Evolutionary conservation across 2,113 vertebrate genomes (phyloP).

Genomic region (Platysteira castanea): DNA sequence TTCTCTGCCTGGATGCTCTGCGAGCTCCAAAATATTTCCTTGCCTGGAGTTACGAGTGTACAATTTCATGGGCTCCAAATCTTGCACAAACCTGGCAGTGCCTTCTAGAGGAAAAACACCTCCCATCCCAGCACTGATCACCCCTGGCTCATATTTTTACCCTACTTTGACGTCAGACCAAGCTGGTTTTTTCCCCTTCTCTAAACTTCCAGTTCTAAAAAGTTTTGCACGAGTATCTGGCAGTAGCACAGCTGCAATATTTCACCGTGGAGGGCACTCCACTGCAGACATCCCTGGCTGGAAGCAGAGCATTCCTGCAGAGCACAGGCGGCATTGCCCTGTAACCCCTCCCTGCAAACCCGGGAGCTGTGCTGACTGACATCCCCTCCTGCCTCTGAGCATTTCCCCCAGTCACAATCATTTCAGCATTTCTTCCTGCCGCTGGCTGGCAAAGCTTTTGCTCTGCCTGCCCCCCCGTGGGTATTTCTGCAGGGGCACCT

Average conservation of each 20-base stretch:
- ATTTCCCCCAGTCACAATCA: neutral
- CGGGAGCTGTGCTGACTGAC: accelerated
- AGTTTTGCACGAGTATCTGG: neutral
- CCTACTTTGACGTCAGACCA: neutral
- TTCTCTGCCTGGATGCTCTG: neutral
- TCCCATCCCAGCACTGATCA: neutral
- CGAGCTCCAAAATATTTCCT: neutral
- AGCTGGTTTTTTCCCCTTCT: neutral
- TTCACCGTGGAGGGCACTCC: neutral
- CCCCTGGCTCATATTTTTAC: neutral
- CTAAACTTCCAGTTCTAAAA: neutral
- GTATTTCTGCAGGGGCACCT: neutral
- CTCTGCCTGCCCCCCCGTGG: accelerated
- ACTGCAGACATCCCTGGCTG: neutral
- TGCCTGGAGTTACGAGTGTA: neutral
- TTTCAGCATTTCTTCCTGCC: neutral
- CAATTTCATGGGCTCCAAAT: neutral
- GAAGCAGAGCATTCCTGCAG: neutral
- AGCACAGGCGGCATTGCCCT: neutral
- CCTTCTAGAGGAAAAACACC: neutral
- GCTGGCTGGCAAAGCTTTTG: neutral
- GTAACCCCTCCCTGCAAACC: neutral
- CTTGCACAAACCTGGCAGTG: neutral
- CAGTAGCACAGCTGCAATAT: neutral
- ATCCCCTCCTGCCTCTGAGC: neutral